A percentile compares a stretch with the other conserved stretches of the same genome.
Conservation (phyloP, 2,113 vertebrate species). For the Ariopsis seemanni region DNA sequence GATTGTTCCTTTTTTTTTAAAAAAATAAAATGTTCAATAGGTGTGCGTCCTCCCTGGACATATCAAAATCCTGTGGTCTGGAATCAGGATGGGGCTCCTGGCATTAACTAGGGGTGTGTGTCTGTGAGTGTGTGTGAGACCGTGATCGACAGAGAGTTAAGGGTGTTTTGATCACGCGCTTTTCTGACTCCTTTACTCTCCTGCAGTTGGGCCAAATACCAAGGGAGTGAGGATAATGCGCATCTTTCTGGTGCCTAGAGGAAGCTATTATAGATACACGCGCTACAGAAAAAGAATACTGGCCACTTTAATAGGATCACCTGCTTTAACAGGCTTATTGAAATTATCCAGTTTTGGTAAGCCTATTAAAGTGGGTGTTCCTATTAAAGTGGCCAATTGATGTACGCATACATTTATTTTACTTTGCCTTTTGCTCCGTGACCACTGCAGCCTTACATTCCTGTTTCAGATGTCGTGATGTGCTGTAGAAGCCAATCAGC, state of each 20-base stretch:
- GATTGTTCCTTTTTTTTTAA: background rate
- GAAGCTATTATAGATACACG: background rate
- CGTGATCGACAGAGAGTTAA: background rate
- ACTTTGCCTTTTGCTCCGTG: background rate
- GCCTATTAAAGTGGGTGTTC: background rate
- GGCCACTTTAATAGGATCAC: background rate
- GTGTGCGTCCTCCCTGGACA: background rate
- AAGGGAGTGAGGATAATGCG: background rate
- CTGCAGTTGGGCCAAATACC: background rate
- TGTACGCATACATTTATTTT: background rate
- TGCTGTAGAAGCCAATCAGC: background rate
- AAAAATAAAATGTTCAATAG: background rate
- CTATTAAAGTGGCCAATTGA: background rate
- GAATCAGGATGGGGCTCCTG: background rate
- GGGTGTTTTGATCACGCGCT: background rate
- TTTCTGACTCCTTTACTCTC: background rate
- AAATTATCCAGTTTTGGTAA: background rate
- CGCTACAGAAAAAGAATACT: background rate
- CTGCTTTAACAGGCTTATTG: background rate
- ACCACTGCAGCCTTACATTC: background rate
- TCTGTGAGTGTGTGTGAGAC: background rate
- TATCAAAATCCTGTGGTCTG: conserved; percentile 15
- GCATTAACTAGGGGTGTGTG: background rate
- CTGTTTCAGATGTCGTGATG: background rate
- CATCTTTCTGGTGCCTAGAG: background rate